Evolutionary conservation across 2,113 vertebrate species (phyloP).

Genomic region (Argyrosomus japonicus): DNA sequence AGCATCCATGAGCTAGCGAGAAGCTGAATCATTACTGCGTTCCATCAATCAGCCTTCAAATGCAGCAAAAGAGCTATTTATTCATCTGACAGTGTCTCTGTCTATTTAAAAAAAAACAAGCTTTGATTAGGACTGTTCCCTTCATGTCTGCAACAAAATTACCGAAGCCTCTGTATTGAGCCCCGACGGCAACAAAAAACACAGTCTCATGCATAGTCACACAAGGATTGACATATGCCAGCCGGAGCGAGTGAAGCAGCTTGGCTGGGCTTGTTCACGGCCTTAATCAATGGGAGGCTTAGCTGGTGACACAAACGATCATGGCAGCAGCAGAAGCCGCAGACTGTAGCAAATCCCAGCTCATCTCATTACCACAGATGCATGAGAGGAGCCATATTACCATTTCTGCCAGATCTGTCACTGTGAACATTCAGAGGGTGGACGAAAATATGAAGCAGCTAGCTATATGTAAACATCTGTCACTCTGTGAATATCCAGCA

Average conservation of each 20-base stretch:
- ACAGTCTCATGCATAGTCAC: slow-evolving; percentile 55
- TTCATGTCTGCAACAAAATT: slow-evolving; percentile 45
- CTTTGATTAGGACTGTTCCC: slow-evolving; percentile 37
- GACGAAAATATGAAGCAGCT: slow-evolving; percentile 33
- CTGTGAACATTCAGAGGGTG: slow-evolving; percentile 36
- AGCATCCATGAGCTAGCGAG: slow-evolving; percentile 18
- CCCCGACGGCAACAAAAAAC: slow-evolving; percentile 12
- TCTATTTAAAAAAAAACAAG: slow-evolving; percentile 37
- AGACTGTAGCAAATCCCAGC: slow-evolving; percentile 74
- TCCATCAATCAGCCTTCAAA: slow-evolving; percentile 41
- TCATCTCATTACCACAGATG: slow-evolving; percentile 76
- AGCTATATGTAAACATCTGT: slow-evolving; percentile 66
- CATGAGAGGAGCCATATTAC: slow-evolving; percentile 63
- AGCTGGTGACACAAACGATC: slow-evolving; percentile 71
- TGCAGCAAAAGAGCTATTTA: slow-evolving; percentile 34
- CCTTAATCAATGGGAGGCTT: slow-evolving; percentile 76
- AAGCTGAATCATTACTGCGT: slow-evolving; percentile 38
- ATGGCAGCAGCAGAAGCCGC: slow-evolving; percentile 68
- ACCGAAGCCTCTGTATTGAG: slow-evolving; percentile 36
- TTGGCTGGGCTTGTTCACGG: slow-evolving; percentile 66
- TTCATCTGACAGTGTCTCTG: slow-evolving; percentile 31
- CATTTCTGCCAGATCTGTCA: slow-evolving; percentile 68
- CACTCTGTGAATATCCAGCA: slow-evolving; percentile 42
- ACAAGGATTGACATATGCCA: slow-evolving; percentile 75
- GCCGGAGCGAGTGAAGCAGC: slow-evolving; percentile 63